These are phyloP conservation scores for Centroberyx gerrardi DNA, from an alignment of 2,797 vertebrate genomes.

Conservation along the genomic window DNA sequence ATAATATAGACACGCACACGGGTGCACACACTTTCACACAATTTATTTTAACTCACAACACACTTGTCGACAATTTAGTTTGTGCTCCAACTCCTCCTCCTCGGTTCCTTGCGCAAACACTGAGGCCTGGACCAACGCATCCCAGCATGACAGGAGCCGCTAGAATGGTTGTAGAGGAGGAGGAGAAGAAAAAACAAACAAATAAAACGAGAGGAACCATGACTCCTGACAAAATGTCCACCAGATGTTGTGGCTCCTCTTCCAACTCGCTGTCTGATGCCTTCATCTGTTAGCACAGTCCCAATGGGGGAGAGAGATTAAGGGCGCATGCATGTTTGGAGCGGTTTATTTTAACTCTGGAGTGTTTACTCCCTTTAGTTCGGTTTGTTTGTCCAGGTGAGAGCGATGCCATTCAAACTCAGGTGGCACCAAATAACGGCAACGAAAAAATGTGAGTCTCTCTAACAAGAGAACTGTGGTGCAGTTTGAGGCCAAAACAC, in stretches of 20 bases:
- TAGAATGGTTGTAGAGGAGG: slow-evolving; percentile 41
- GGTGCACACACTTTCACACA: background rate
- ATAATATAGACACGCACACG: slow-evolving; percentile 21
- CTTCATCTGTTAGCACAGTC: slow-evolving; percentile 62
- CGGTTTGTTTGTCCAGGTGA: too few relatives aligned
- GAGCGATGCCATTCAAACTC: too few relatives aligned
- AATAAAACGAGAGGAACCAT: slow-evolving; percentile 70
- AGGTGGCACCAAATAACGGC: too few relatives aligned
- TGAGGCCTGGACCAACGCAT: slow-evolving; percentile 30
- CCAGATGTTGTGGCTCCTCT: slow-evolving; percentile 77
- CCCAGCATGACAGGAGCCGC: slow-evolving; percentile 56
- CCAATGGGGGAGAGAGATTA: slow-evolving; percentile 30
- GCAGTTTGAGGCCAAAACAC: too few relatives aligned
- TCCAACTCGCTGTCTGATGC: slow-evolving; percentile 76
- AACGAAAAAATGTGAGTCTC: too few relatives aligned
- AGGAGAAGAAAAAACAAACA: slow-evolving; percentile 69
- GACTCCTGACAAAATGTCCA: slow-evolving; percentile 77
- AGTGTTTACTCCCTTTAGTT: too few relatives aligned
- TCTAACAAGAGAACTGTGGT: too few relatives aligned
- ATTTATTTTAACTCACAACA: slow-evolving; percentile 38
- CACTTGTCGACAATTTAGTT: slow-evolving; percentile 34
- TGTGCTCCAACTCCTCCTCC: slow-evolving; percentile 19
- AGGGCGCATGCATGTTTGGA: background rate
- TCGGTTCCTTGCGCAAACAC: slow-evolving; percentile 48
- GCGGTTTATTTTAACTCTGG: too few relatives aligned